Percentiles rank a stretch among this genome's conserved stretches.
Conservation (phyloP, 2,888 invertebrate genomes). For the Ellobium chinense region DNA sequence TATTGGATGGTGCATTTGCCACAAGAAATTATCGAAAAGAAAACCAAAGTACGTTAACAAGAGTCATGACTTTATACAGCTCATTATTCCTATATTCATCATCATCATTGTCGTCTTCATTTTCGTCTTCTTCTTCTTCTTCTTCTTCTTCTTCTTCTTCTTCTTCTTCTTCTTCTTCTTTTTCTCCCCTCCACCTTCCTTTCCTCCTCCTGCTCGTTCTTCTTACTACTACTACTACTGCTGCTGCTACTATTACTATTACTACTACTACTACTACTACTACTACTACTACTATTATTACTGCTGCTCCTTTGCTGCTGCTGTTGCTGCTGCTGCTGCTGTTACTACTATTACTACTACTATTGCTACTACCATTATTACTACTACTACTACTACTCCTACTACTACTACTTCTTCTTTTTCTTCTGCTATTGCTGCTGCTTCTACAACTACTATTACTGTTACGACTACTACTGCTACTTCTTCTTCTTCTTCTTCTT, state of each 20-base stretch:
- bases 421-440: too few species aligned
- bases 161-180: neutral
- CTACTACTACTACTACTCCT: conserved; percentile 15
- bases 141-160: neutral
- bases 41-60: neutral
- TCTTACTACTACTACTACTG: conserved; percentile 16
- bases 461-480: too few species aligned
- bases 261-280: conserved; percentile 19
- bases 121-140: too few species aligned
- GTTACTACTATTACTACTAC: conserved; percentile 6
- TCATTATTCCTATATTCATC: too few species aligned
- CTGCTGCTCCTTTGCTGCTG: neutral
- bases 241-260: conserved; percentile 12
- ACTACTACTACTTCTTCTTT: too few species aligned
- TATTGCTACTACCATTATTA: neutral
- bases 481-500: too few species aligned
- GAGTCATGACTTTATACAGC: too few species aligned
- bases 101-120: too few species aligned
- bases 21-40: neutral
- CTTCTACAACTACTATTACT: too few species aligned
- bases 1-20: neutral
- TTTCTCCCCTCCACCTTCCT: too few species aligned
- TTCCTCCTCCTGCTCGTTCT: neutral
- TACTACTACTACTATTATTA: conserved; percentile 15
- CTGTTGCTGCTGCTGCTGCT: neutral